Conservation (phyloP, 1,140 invertebrate species). For the Drosophila repleta region DNA sequence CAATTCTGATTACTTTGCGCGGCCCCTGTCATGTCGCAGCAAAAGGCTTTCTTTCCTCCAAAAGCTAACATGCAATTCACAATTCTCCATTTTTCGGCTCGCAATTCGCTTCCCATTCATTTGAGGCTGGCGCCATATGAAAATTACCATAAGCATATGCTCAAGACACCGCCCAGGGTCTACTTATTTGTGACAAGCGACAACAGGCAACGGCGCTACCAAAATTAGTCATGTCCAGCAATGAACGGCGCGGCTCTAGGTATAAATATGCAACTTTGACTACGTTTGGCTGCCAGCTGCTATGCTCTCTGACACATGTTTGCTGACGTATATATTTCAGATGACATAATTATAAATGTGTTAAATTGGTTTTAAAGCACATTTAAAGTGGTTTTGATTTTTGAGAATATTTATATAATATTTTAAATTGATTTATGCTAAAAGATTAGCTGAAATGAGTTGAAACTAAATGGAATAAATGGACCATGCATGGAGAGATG, state of each 20-base stretch:
- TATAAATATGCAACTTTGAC: background rate
- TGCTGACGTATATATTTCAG: background rate
- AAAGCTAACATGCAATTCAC: constrained; percentile 10
- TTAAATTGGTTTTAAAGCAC: too few relatives aligned
- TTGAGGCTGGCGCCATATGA: constrained; percentile 53
- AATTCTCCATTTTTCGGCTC: background rate
- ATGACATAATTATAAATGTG: too few relatives aligned
- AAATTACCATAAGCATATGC: constrained; percentile 75
- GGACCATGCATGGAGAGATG: too few relatives aligned
- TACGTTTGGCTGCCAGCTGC: too few relatives aligned
- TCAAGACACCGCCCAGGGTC: constrained; percentile 50
- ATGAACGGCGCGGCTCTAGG: constrained; percentile 44
- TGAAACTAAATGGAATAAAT: too few relatives aligned
- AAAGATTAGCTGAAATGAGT: too few relatives aligned
- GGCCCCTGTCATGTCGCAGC: constrained; percentile 42
- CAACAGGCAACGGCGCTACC: constrained; percentile 29
- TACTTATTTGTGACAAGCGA: constrained; percentile 25
- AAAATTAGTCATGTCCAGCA: constrained; percentile 60
- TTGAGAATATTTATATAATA: too few relatives aligned
- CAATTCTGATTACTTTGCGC: constrained; percentile 61
- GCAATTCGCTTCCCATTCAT: constrained; percentile 27
- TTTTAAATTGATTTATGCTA: too few relatives aligned
- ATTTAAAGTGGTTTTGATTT: too few relatives aligned
- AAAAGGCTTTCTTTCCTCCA: constrained; percentile 57
- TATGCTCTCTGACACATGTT: constrained; percentile 8